Conservation (phyloP, 2,888 invertebrate genomes). For the Druceiella hillmani region DNA sequence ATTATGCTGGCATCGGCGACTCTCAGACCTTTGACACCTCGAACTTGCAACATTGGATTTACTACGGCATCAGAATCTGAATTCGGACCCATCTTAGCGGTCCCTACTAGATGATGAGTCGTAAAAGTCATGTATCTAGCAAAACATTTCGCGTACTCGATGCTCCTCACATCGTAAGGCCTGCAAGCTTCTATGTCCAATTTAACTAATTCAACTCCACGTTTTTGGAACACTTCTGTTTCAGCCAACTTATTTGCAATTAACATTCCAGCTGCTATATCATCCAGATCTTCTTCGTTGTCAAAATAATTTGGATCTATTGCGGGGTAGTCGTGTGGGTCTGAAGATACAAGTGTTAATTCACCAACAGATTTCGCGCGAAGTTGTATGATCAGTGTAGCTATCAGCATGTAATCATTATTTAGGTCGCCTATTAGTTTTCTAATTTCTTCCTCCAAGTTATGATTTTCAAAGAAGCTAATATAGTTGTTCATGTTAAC, state of each 20-base stretch:
- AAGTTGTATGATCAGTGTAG: constrained; percentile 27
- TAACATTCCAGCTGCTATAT: neutral
- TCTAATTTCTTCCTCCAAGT: constrained; percentile 21
- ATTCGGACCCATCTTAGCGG: constrained; percentile 56
- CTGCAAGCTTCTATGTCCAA: neutral
- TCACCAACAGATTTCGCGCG: constrained; percentile 39
- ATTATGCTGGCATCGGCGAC: constrained; percentile 64
- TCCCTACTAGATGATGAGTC: constrained; percentile 69
- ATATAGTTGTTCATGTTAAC: neutral
- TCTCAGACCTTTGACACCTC: constrained; percentile 46
- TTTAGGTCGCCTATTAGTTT: constrained; percentile 16
- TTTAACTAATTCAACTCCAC: neutral
- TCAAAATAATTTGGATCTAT: constrained; percentile 55
- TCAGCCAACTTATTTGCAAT: neutral
- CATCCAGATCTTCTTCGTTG: constrained; percentile 38
- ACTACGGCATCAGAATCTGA: constrained; percentile 47
- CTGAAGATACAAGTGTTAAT: constrained; percentile 40
- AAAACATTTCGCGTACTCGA: neutral
- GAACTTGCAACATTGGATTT: constrained; percentile 50
- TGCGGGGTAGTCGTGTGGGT: constrained; percentile 48
- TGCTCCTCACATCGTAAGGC: neutral
- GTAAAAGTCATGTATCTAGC: no score
- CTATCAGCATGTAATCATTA: constrained; percentile 23
- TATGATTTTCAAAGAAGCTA: constrained; percentile 10
- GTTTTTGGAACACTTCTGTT: constrained; percentile 1